phyloP scores from a whole-genome alignment of 1,140 invertebrate genomes.

The Bombus waltoni region DNA sequence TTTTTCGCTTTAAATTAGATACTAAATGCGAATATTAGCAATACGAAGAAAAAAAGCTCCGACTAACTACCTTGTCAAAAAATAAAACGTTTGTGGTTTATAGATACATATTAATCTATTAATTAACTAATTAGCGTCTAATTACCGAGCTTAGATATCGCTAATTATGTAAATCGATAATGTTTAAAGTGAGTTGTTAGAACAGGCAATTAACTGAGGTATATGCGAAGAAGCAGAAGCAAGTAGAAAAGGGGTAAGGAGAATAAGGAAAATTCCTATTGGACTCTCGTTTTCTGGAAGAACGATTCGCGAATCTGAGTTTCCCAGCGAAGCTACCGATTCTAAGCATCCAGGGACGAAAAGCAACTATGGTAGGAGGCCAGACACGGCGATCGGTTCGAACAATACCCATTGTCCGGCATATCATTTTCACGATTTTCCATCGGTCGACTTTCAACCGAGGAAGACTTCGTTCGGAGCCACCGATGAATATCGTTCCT shows the following conservation, averaged over 20 bases:
- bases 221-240: neutral
- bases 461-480: conserved; percentile 54
- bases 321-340: conserved; percentile 28
- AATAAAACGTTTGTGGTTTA: neutral
- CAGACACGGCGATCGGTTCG: conserved; percentile 55
- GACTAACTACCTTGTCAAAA: neutral
- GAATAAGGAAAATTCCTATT: conserved; percentile 50
- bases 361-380: conserved; percentile 50
- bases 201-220: neutral
- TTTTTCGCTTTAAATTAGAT: too few relatives aligned
- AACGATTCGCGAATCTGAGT: conserved; percentile 46
- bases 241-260: neutral
- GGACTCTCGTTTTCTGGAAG: conserved; percentile 52
- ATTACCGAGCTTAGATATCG: neutral
- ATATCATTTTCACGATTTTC: conserved; percentile 66
- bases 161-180: neutral
- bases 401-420: conserved; percentile 68
- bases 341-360: conserved; percentile 49
- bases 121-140: neutral
- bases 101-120: neutral
- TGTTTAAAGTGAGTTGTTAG: neutral
- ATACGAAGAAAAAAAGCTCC: too few relatives aligned
- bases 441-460: conserved; percentile 56
- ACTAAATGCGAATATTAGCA: too few relatives aligned
- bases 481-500: conserved; percentile 57